phyloP scores from a whole-genome alignment of 2,797 vertebrate genomes.

The Amblyraja radiata region DNA sequence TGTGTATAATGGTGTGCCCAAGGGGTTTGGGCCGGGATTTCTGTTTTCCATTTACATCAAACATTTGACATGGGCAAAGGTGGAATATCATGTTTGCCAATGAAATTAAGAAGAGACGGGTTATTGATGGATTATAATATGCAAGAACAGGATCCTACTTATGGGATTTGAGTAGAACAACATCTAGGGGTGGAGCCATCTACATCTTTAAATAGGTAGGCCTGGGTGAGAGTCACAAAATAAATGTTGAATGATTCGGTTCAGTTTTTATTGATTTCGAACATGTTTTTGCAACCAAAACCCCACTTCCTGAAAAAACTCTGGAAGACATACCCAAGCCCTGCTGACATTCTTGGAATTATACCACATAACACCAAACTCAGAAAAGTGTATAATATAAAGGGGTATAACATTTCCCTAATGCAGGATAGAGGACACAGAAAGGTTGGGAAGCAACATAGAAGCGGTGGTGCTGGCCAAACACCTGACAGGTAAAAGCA shows the following conservation, averaged over 20 bases:
- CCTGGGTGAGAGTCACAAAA: background rate
- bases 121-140: background rate
- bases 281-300: background rate
- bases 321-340: background rate
- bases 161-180: background rate
- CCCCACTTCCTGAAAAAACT: background rate
- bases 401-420: too few relatives aligned
- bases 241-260: background rate
- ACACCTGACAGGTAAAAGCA: background rate
- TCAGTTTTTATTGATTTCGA: background rate
- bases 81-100: background rate
- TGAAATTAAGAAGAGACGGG: background rate
- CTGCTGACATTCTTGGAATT: background rate
- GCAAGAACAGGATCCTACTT: background rate
- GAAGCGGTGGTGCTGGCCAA: background rate
- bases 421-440: too few relatives aligned
- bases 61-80: background rate
- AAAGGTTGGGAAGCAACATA: background rate
- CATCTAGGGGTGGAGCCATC: background rate
- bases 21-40: background rate
- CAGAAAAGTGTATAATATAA: background rate
- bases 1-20: background rate
- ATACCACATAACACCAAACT: background rate
- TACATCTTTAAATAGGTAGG: background rate
- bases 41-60: background rate